A percentile compares a stretch with the other conserved stretches of the same genome.
These are phyloP conservation scores for Toxotes chatareus DNA, from an alignment of 2,113 vertebrate genomes.

Conservation along the genomic window DNA sequence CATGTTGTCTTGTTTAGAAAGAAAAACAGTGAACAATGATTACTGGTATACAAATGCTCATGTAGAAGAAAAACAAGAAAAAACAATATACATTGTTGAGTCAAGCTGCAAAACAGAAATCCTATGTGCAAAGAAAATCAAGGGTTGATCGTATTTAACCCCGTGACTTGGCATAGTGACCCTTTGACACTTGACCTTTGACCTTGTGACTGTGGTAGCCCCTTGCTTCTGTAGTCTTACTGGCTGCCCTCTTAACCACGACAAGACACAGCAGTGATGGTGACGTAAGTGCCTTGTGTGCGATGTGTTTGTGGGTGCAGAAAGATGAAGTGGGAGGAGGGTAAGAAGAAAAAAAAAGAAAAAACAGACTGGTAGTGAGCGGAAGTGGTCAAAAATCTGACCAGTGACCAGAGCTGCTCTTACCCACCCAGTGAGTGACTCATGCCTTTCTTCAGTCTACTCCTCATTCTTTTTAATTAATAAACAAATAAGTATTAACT, in stretches of 20 bases:
- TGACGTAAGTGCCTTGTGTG: slow-evolving; percentile 25
- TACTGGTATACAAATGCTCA: not conserved
- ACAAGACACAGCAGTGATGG: slow-evolving; percentile 26
- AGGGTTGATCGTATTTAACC: slow-evolving; percentile 39
- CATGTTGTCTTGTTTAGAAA: no score
- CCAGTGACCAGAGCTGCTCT: not conserved
- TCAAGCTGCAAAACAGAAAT: slow-evolving; percentile 10
- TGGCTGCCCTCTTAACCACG: slow-evolving; percentile 14
- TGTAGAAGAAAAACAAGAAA: not conserved
- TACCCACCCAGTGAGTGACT: no score
- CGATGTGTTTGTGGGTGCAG: not conserved
- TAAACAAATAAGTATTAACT: no score
- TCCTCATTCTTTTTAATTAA: no score
- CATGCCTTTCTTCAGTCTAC: not conserved
- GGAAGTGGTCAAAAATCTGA: not conserved
- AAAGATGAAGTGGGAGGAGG: slow-evolving; percentile 27
- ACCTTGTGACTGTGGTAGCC: slow-evolving; percentile 41
- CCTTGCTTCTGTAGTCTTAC: slow-evolving; percentile 35
- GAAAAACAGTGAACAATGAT: no score
- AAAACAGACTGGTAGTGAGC: slow-evolving; percentile 10
- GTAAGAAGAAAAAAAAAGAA: not conserved
- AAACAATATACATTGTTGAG: not conserved
- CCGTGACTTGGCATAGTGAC: slow-evolving; percentile 27
- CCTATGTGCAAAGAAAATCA: slow-evolving; percentile 8
- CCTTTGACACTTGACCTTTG: slow-evolving; percentile 64